A percentile compares a stretch with the other conserved stretches of the same genome.
Conservation (phyloP, 1,140 invertebrate genomes). For the Zaprionus vittiger region DNA sequence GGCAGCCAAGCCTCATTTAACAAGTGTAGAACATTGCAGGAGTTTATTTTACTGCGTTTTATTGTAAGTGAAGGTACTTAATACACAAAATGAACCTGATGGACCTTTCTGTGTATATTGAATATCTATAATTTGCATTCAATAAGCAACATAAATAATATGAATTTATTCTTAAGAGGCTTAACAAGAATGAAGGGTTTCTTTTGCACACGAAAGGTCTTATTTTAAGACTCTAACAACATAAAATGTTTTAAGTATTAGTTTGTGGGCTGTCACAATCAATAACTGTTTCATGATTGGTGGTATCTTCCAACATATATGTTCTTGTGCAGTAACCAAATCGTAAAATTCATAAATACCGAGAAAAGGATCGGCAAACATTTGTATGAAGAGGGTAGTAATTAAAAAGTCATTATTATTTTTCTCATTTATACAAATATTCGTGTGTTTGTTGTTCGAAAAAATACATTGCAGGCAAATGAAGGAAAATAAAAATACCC, state of each 20-base stretch:
- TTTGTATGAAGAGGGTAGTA: background rate
- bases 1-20: conserved; percentile 57
- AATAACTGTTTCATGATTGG: too few relatives aligned
- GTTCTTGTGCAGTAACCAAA: too few relatives aligned
- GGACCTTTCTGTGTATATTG: background rate
- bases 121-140: background rate
- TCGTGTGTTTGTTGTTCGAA: conserved; percentile 30
- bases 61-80: background rate
- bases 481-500: conserved; percentile 41
- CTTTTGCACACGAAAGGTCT: background rate
- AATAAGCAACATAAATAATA: background rate
- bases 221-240: background rate
- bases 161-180: background rate
- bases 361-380: background rate
- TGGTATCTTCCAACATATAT: too few relatives aligned
- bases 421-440: background rate
- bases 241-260: too few relatives aligned
- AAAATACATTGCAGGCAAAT: background rate
- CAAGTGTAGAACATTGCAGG: conserved; percentile 26
- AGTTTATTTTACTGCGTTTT: background rate
- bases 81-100: background rate
- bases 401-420: conserved; percentile 5
- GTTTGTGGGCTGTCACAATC: too few relatives aligned
- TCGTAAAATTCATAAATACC: background rate
- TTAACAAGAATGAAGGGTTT: background rate